A percentile compares a stretch with the other conserved stretches of the same genome.
phyloP scores from a whole-genome alignment of 2,888 invertebrate species.

The Chrysolina oricalcia region DNA sequence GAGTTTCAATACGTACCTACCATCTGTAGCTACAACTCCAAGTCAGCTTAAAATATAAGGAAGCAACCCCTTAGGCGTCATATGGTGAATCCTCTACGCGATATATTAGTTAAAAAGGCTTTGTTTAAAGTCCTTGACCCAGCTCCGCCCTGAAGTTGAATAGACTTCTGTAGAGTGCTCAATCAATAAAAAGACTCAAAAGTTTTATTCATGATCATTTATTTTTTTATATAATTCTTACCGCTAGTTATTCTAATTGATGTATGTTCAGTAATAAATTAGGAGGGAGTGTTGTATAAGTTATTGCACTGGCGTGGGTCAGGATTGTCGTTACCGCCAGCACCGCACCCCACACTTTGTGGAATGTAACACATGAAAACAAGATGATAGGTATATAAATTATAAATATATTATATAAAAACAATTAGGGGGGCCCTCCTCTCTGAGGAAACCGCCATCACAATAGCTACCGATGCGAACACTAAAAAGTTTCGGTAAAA shows the following conservation, averaged over 20 bases:
- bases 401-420: slow-evolving; percentile 71
- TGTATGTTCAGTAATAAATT: slow-evolving; percentile 68
- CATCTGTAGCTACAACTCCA: no score
- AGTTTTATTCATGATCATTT: slow-evolving; percentile 39
- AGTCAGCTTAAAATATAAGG: no score
- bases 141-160: neutral
- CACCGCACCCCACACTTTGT: slow-evolving; percentile 68
- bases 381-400: slow-evolving; percentile 70
- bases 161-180: neutral
- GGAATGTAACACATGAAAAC: slow-evolving; percentile 69
- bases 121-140: neutral
- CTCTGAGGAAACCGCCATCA: slow-evolving; percentile 65
- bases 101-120: no score
- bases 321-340: slow-evolving; percentile 70
- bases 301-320: slow-evolving; percentile 70
- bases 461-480: slow-evolving; percentile 70
- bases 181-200: neutral
- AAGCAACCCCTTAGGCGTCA: no score
- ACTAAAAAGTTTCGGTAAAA: slow-evolving; percentile 68
- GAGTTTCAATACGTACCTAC: no score
- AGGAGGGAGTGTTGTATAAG: slow-evolving; percentile 69
- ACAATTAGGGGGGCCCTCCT: slow-evolving; percentile 65
- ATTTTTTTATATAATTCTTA: slow-evolving; percentile 69
- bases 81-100: no score
- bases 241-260: slow-evolving; percentile 66